phyloP scores from a whole-genome alignment of 2,797 vertebrate species.

The Garrulus glandarius region DNA sequence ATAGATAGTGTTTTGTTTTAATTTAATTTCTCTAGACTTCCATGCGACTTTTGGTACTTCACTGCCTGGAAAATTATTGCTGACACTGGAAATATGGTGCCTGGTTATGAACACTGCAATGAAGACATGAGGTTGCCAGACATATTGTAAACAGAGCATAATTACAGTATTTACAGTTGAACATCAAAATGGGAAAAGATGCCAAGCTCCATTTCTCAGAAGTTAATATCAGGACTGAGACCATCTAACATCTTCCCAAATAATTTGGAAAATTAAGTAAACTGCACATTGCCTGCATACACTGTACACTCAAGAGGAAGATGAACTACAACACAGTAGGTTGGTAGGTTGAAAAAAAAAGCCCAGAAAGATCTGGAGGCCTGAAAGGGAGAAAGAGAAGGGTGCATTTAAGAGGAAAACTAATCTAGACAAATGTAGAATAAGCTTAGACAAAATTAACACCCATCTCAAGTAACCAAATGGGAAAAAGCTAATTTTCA shows the following conservation, averaged over 20 bases:
- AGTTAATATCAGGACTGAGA: constrained; percentile 53
- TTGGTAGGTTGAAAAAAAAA: background rate
- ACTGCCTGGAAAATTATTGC: background rate
- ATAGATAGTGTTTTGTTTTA: background rate
- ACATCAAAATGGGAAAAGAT: constrained; percentile 51
- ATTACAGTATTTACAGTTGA: constrained; percentile 50
- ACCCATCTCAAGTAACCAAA: constrained; percentile 51
- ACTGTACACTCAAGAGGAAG: background rate
- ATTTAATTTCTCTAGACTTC: constrained; percentile 16
- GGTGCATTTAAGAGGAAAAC: background rate
- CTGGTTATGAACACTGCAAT: background rate
- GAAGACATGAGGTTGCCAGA: constrained; percentile 42
- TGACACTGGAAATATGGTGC: constrained; percentile 53
- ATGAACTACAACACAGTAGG: constrained; percentile 30
- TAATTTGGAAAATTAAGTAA: constrained; percentile 43
- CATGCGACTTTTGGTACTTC: constrained; percentile 6
- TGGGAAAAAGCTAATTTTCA: constrained; percentile 54
- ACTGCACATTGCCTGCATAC: background rate
- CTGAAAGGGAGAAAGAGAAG: background rate
- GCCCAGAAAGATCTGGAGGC: background rate
- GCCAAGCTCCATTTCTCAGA: constrained; percentile 41
- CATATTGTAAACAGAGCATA: constrained; percentile 37
- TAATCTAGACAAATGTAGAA: constrained; percentile 41
- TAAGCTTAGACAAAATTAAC: constrained; percentile 39
- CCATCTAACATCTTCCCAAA: constrained; percentile 28